Evolutionary conservation across 2,113 vertebrate species (phyloP).

Genomic region (Archocentrus centrarchus): DNA sequence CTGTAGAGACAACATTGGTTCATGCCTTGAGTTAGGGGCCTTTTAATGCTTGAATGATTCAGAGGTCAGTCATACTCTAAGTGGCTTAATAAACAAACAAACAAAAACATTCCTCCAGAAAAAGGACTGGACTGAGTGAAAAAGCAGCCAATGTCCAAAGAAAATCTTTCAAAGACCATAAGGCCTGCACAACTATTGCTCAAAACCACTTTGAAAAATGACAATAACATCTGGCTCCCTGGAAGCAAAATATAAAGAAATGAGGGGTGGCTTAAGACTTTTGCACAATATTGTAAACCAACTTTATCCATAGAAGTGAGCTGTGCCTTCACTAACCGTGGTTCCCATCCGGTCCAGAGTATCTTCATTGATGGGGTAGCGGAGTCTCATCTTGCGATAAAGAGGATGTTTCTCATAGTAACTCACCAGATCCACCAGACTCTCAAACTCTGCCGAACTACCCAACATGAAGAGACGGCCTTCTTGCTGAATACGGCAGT

Average conservation of each 20-base stretch:
- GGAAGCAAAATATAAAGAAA: background rate
- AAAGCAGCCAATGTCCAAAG: background rate
- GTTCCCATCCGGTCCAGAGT: conserved; percentile 90
- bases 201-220: too few species aligned
- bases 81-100: background rate
- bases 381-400: conserved; percentile 90
- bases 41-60: background rate
- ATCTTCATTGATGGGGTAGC: conserved; percentile 91
- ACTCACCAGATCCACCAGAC: conserved; percentile 87
- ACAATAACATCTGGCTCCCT: background rate
- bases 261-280: background rate
- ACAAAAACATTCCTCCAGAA: background rate
- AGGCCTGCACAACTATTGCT: background rate
- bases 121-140: background rate
- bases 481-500: conserved; percentile 90
- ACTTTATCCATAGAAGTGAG: background rate
- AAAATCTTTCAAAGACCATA: too few species aligned
- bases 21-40: background rate
- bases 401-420: conserved; percentile 89
- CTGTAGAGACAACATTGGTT: background rate
- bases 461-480: conserved; percentile 89
- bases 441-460: conserved; percentile 89
- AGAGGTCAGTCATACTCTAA: background rate
- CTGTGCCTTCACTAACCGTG: conserved; percentile 73
- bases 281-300: background rate